A percentile compares a stretch with the other conserved stretches of the same genome.
phyloP scores from a whole-genome alignment of 2,113 vertebrate genomes.

The Salvelinus alpinus region DNA sequence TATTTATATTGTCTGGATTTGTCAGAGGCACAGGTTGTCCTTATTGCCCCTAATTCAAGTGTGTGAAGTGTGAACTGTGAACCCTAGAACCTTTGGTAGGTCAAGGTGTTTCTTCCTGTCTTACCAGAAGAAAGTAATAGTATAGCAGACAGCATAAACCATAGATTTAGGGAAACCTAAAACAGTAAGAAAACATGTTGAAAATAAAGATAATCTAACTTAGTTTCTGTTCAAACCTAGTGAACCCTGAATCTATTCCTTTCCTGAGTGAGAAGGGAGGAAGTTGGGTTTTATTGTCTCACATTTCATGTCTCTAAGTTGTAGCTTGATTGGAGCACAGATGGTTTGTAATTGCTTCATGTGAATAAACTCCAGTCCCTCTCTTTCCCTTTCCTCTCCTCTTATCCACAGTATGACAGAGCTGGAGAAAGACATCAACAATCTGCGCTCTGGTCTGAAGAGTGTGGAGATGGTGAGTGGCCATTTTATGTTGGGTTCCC shows the following conservation, averaged over 20 bases:
- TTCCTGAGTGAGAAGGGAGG: neutral
- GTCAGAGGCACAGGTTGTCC: neutral
- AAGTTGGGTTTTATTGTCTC: neutral
- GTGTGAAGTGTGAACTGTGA: neutral
- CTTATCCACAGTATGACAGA: conserved; percentile 88
- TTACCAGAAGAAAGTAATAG: too few relatives aligned
- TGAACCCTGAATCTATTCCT: too few relatives aligned
- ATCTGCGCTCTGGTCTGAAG: conserved; percentile 89
- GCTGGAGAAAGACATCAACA: conserved; percentile 94
- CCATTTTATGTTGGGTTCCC: neutral
- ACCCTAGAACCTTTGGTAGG: neutral
- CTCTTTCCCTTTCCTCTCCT: neutral
- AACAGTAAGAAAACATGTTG: too few relatives aligned
- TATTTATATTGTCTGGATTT: neutral
- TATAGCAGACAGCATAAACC: too few relatives aligned
- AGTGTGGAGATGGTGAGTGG: conserved; percentile 92
- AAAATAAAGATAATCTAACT: too few relatives aligned
- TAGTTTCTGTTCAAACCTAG: too few relatives aligned
- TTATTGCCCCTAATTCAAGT: neutral
- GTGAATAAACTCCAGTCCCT: neutral
- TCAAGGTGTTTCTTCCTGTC: too few relatives aligned
- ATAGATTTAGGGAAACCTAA: too few relatives aligned
- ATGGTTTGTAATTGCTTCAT: neutral
- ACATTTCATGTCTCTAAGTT: conserved; percentile 3
- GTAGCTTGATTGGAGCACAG: neutral